phyloP scores from a whole-genome alignment of 2,888 invertebrate species.

The Drosophila greeni region DNA sequence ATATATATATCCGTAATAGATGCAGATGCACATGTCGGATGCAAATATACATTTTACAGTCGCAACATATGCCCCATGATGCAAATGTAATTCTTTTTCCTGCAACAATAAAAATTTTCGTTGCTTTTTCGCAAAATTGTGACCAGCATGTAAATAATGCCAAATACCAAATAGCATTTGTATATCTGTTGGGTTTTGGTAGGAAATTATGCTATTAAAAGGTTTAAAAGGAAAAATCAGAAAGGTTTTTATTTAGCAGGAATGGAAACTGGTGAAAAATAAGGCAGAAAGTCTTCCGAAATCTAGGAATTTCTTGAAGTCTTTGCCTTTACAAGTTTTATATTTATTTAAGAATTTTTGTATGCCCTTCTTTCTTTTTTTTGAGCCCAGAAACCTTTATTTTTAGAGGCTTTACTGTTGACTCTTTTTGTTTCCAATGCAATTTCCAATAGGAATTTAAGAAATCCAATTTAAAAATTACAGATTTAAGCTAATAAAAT shows the following conservation, averaged over 20 bases:
- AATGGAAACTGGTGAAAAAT: too few species aligned
- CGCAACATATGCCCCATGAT: conserved; percentile 6
- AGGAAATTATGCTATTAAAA: background rate
- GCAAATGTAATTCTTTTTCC: conserved; percentile 23
- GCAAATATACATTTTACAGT: background rate
- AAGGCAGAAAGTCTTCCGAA: background rate
- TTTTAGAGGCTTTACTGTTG: background rate
- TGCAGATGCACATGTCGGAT: conserved; percentile 5
- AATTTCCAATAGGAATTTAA: too few species aligned
- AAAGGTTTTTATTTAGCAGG: too few species aligned
- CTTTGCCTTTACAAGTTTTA: background rate
- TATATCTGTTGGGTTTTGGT: background rate
- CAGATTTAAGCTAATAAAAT: background rate
- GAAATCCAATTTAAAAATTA: background rate
- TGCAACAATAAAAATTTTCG: background rate
- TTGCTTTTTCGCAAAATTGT: conserved; percentile 15
- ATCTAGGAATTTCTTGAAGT: background rate
- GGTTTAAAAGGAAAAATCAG: background rate
- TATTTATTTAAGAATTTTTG: background rate
- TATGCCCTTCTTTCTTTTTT: background rate
- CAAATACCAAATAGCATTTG: background rate
- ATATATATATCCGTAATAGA: conserved; percentile 9
- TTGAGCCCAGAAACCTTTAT: background rate
- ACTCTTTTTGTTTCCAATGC: background rate
- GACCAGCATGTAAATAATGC: conserved; percentile 15